Base-by-base conservation (phyloP, 2,888 invertebrate genomes). In the Metalampra italica region DNA sequence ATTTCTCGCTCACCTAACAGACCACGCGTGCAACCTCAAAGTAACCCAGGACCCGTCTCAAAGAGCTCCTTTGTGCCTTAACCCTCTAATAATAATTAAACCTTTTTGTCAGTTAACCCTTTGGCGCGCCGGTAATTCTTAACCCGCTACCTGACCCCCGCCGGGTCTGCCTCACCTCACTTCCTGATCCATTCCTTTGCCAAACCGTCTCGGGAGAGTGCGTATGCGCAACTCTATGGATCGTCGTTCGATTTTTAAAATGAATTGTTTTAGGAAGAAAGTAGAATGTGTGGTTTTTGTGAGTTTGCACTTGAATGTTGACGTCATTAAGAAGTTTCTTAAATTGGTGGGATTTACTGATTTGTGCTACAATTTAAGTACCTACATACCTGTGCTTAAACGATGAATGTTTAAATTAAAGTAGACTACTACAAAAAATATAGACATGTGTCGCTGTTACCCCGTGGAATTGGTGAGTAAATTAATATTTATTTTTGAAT, bases 141-240 rank as follows among this genome's bases (percentile, higher is more conserved):
- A 73, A 66, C 74, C 76, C 71, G 81, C 85, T 87, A 89, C 89
- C 89, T 88, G 88, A 88, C 86, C 85, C 79, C 22, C 22, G 22
- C 22, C 22, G 22, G 22, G 22, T 22, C 22, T 22, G 14, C 9
- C 71, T 60, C 60, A 73, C 74, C 74, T 80, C 71, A 80, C 78
- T 87, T 87, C 86, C 86, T 84, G 79, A 83, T 82, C 78, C 88
- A 87, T 88, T 87, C 82, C 78, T 78, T 83, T 71, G 67, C 71
- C 62, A 70, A 77, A 71, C 75, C 71, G 75, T 78, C 77, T 76
- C 68, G 71, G 63, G 75, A 64, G 73, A 63, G 75, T 84, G 87
- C 86, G 88, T 83, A 81, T 82, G 86, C 88, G 87, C 87, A 79
- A 56, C 54, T 54, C 49, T 48, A 60, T 61, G 50, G 56, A 64